phyloP scores from a whole-genome alignment of 1,140 invertebrate genomes.

The Hyles vespertilio region DNA sequence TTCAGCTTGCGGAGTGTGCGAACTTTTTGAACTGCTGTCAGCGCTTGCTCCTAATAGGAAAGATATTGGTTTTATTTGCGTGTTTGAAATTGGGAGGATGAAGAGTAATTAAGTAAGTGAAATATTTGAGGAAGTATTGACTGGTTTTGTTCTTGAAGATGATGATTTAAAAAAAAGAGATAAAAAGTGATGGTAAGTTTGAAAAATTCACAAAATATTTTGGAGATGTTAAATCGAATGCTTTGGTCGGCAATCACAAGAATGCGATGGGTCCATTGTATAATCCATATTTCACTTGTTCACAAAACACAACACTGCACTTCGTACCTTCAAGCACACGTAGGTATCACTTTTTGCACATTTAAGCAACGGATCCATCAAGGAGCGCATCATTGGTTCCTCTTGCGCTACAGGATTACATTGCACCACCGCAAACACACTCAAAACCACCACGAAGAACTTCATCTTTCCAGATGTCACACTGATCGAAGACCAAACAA shows the following conservation, averaged over 20 bases:
- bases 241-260: no score
- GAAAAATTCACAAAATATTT: no score
- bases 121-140: no score
- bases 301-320: slow-evolving; percentile 25
- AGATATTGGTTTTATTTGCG: slow-evolving; percentile 4
- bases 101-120: no score
- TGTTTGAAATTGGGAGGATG: no score
- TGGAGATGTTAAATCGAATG: no score
- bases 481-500: slow-evolving; percentile 45
- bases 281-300: no score
- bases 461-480: slow-evolving; percentile 54
- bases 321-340: slow-evolving; percentile 61
- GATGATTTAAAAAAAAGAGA: no score
- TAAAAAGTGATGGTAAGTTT: no score
- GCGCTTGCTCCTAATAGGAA: slow-evolving; percentile 54
- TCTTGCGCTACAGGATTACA: slow-evolving; percentile 45
- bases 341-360: slow-evolving; percentile 61
- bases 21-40: slow-evolving; percentile 48
- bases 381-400: slow-evolving; percentile 43
- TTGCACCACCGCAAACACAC: slow-evolving; percentile 34
- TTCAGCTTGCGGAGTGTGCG: slow-evolving; percentile 50
- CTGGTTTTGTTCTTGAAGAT: no score
- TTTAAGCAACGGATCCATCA: slow-evolving; percentile 51
- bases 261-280: no score
- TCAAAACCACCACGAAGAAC: slow-evolving; percentile 46